Evolutionary conservation across 2,113 vertebrate species (phyloP).

Genomic region (Struthio camelus): DNA sequence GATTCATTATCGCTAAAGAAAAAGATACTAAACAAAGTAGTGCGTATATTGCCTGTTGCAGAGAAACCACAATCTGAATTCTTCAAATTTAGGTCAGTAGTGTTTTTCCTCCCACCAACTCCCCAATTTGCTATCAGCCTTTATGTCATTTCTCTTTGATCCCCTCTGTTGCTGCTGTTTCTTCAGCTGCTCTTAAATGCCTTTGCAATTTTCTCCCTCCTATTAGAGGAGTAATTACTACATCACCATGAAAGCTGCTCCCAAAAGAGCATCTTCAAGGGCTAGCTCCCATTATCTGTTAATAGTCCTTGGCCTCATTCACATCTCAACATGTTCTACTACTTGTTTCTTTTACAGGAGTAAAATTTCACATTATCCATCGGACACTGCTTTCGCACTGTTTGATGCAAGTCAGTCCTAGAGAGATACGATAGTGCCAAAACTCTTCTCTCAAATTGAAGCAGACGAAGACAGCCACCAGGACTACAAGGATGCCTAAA

Average conservation of each 20-base stretch:
- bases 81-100: neutral
- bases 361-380: neutral
- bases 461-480: neutral
- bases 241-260: neutral
- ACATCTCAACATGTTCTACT: neutral
- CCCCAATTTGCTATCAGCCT: neutral
- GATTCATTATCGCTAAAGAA: neutral
- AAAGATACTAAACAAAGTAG: neutral
- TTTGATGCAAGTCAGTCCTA: neutral
- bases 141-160: neutral
- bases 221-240: slow-evolving; percentile 7
- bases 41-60: neutral
- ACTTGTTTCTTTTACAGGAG: neutral
- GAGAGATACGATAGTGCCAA: neutral
- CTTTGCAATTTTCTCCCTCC: neutral
- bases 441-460: neutral
- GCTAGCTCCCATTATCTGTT: neutral
- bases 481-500: neutral
- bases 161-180: neutral
- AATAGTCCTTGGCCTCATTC: neutral
- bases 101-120: neutral
- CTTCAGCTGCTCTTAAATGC: slow-evolving; percentile 14
- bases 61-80: neutral
- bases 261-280: neutral
- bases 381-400: neutral